These are phyloP conservation scores for Phyllostomus discolor DNA, from an alignment of 2,113 vertebrate genomes.

Conservation along the genomic window DNA sequence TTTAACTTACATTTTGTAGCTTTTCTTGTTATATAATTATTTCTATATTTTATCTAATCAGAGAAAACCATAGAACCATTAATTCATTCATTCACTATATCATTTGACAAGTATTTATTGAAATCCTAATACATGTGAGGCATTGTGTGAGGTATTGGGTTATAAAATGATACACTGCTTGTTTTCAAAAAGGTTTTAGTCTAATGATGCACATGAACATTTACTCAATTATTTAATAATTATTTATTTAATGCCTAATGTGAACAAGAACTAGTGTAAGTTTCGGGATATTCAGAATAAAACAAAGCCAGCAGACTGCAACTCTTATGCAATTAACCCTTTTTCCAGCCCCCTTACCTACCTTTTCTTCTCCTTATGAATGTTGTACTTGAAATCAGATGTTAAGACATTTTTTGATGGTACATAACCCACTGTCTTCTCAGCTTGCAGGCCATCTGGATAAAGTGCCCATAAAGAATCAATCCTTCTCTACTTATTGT, in stretches of 20 bases:
- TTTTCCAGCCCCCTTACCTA: too few relatives aligned
- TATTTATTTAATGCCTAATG: neutral
- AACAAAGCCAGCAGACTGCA: neutral
- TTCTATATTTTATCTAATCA: neutral
- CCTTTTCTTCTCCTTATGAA: too few relatives aligned
- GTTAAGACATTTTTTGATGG: too few relatives aligned
- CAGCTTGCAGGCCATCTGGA: too few relatives aligned
- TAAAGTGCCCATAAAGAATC: too few relatives aligned
- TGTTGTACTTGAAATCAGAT: too few relatives aligned
- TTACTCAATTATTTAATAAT: neutral
- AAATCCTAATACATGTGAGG: neutral
- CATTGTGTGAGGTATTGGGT: neutral
- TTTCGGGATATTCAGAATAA: neutral
- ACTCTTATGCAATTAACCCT: too few relatives aligned
- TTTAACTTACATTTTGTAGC: neutral
- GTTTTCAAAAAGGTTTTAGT: neutral
- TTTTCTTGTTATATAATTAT: neutral
- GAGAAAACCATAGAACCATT: neutral
- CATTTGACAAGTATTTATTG: neutral
- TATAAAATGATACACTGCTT: neutral
- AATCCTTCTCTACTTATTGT: too few relatives aligned
- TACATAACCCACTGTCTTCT: too few relatives aligned
- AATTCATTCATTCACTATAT: neutral
- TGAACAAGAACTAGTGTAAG: neutral
- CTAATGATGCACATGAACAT: neutral